Base-by-base conservation (phyloP, 2,888 invertebrate genomes). In the Apodemia hepburni region DNA sequence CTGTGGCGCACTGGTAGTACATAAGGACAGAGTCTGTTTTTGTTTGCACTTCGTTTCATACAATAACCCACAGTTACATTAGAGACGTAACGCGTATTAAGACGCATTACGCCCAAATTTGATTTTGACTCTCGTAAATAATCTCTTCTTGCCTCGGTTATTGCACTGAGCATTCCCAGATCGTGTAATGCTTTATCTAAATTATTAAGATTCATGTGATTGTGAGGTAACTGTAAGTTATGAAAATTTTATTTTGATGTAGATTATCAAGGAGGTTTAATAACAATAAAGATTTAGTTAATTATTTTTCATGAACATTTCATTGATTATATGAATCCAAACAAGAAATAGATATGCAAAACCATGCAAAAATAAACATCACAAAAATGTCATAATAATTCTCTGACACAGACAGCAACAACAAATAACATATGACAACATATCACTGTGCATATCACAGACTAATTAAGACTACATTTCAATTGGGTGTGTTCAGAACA, bases 51-150 rank as follows among this genome's bases (percentile, higher is more conserved):
- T 68, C 92, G 82, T 72, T 92, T 90, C 85, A 93, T 92, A 73
- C 92, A 92, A 75, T 93, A 93, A 8, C 93, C 93, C 69, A 94
- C 93, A 18, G 93, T 93, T 63, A 94, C 93, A 74, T 93, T 93
- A 61, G 93, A 93, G 42, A 94, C 93, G 76, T 93, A 94, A 67
- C 93, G 89, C 61, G 93, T 92, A 75, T 94, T 93, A 70, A 93
- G 84, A 63, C 93, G 92, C 85, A 92, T 87, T 69, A 92, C 84
- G 74, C 87, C 82, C 72, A 87, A 84, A 71, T 85, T 87, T 11
- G 85, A 80, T 69, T 84, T 86, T 15, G 92, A 84, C 74, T 93
- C 93, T 63, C 83, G 86, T 68, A 93, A 80, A 76, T 92, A 93
- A 60, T 93, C 93, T 66, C 90, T 86, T 38, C 93, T 88, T 35